phyloP scores from a whole-genome alignment of 1,140 invertebrate genomes.

The Pogonus chalceus region DNA sequence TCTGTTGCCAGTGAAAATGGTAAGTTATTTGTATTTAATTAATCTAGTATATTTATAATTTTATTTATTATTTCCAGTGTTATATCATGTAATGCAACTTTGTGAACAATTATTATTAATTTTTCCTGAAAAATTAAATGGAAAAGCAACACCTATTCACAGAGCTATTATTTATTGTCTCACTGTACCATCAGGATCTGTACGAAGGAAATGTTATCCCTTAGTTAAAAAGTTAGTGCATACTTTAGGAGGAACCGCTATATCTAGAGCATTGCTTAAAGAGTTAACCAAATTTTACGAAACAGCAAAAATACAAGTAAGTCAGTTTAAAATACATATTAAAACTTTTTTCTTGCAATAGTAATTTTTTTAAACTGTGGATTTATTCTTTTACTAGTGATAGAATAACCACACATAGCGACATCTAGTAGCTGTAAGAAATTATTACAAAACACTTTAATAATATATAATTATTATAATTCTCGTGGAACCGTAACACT shows the following conservation, averaged over 20 bases:
- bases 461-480: too few species aligned
- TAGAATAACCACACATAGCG: too few species aligned
- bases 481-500: too few species aligned
- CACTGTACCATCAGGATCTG: conserved; percentile 35
- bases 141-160: conserved; percentile 45
- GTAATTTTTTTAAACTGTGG: too few species aligned
- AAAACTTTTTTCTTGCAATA: neutral
- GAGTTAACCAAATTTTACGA: conserved; percentile 50
- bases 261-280: conserved; percentile 43
- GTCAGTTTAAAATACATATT: neutral
- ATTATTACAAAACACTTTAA: too few species aligned
- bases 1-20: conserved; percentile 54
- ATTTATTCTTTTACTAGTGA: too few species aligned
- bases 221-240: conserved; percentile 30
- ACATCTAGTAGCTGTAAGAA: too few species aligned
- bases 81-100: conserved; percentile 50
- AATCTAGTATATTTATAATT: conserved; percentile 1
- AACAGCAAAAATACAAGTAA: conserved; percentile 38
- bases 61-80: conserved; percentile 31
- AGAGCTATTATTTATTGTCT: conserved; percentile 53
- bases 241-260: conserved; percentile 30
- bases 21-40: conserved; percentile 27
- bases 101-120: conserved; percentile 53
- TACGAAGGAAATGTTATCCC: conserved; percentile 31
- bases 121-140: conserved; percentile 46